Evolutionary conservation across 2,113 vertebrate species (phyloP).

Genomic region (Poeciliopsis retropinna): DNA sequence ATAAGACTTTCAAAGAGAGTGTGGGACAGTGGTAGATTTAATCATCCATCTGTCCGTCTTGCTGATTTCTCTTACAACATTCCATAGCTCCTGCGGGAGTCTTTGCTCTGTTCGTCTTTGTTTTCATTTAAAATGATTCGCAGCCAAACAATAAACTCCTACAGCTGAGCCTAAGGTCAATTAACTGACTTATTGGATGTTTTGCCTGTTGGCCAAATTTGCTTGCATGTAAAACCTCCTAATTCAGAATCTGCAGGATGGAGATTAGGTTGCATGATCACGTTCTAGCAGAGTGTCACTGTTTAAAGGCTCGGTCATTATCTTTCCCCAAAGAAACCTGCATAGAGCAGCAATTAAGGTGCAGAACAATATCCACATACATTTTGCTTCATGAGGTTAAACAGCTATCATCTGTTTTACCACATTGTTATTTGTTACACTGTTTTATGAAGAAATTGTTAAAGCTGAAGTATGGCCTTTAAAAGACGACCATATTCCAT

Average conservation of each 20-base stretch:
- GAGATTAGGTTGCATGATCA: slow-evolving; percentile 43
- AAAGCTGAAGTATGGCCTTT: neutral
- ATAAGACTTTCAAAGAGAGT: slow-evolving; percentile 40
- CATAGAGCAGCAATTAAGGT: slow-evolving; percentile 6
- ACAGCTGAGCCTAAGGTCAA: neutral
- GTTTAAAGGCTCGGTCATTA: slow-evolving; percentile 24
- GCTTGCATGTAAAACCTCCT: slow-evolving; percentile 7
- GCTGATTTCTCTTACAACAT: slow-evolving; percentile 12
- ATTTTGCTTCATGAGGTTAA: neutral
- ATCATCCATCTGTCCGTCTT: slow-evolving; percentile 10
- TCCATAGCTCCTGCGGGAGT: neutral
- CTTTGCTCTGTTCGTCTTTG: neutral
- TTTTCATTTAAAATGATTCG: slow-evolving; percentile 12
- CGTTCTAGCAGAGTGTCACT: slow-evolving; percentile 11
- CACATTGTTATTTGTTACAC: neutral
- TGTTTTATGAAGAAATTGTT: neutral
- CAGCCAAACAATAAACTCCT: slow-evolving; percentile 8
- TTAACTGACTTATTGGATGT: neutral
- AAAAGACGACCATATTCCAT: too few relatives aligned
- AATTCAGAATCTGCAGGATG: slow-evolving; percentile 24
- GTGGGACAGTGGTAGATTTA: slow-evolving; percentile 26
- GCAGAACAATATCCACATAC: neutral
- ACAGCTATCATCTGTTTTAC: neutral
- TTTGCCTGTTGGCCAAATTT: slow-evolving; percentile 10
- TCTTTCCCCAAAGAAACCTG: neutral